Evolutionary conservation across 2,888 invertebrate species (phyloP).

Genomic region (Drosophila anceps): DNA sequence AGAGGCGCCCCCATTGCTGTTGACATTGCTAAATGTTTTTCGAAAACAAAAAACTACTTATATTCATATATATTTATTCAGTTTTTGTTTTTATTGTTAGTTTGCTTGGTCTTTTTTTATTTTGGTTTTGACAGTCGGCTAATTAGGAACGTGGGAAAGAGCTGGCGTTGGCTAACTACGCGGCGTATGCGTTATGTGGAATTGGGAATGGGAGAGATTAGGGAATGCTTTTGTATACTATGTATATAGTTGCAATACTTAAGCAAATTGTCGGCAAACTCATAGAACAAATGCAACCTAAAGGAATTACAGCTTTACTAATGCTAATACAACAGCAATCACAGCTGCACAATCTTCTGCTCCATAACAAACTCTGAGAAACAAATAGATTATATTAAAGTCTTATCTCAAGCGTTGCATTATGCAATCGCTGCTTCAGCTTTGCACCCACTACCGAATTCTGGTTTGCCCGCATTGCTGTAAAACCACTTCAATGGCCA

Average conservation of each 20-base stretch:
- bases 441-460: not conserved
- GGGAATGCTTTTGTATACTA: not conserved
- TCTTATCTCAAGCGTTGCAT: not conserved
- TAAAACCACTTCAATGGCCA: conserved; percentile 33
- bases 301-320: too few species aligned
- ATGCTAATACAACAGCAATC: too few species aligned
- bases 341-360: not conserved
- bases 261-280: too few species aligned
- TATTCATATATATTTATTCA: conserved; percentile 40
- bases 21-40: conserved; percentile 80
- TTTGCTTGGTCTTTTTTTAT: conserved; percentile 29
- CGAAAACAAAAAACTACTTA: conserved; percentile 34
- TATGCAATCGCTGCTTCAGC: conserved; percentile 2
- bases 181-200: conserved; percentile 43
- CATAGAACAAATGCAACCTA: too few species aligned
- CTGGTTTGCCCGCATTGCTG: not conserved
- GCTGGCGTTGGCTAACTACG: conserved; percentile 4
- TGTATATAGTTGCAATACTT: not conserved
- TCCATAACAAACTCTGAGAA: not conserved
- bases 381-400: not conserved
- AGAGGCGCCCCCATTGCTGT: conserved; percentile 56
- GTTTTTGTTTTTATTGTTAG: conserved; percentile 27
- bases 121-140: conserved; percentile 38
- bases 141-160: conserved; percentile 76
- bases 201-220: not conserved